A percentile compares a stretch with the other conserved stretches of the same genome.
phyloP scores from a whole-genome alignment of 2,888 invertebrate genomes.

The Eledone cirrhosa region DNA sequence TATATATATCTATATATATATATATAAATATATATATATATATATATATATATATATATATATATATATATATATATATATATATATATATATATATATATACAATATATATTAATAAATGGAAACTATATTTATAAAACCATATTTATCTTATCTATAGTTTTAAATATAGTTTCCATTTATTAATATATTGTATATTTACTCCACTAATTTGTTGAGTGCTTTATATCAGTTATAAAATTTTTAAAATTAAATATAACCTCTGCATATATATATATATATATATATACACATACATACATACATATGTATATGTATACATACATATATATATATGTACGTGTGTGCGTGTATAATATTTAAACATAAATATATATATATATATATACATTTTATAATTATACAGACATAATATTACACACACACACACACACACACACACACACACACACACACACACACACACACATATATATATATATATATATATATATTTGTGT shows the following conservation, averaged over 20 bases:
- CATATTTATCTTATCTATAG: too few relatives aligned
- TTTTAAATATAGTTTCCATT: too few relatives aligned
- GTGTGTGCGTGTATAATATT: neutral
- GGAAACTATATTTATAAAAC: too few relatives aligned
- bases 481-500: neutral
- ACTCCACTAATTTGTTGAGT: too few relatives aligned
- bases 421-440: neutral
- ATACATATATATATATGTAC: neutral
- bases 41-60: constrained; percentile 22
- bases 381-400: neutral
- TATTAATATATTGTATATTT: too few relatives aligned
- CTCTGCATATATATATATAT: neutral
- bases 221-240: too few relatives aligned
- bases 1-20: neutral
- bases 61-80: neutral
- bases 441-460: neutral
- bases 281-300: neutral
- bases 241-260: too few relatives aligned
- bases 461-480: too few relatives aligned
- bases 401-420: neutral
- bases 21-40: constrained; percentile 18
- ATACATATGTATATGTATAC: neutral
- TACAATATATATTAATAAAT: too few relatives aligned
- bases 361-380: neutral
- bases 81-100: too few relatives aligned